phyloP scores from a whole-genome alignment of 2,888 invertebrate genomes.

The Tribolium freemani region DNA sequence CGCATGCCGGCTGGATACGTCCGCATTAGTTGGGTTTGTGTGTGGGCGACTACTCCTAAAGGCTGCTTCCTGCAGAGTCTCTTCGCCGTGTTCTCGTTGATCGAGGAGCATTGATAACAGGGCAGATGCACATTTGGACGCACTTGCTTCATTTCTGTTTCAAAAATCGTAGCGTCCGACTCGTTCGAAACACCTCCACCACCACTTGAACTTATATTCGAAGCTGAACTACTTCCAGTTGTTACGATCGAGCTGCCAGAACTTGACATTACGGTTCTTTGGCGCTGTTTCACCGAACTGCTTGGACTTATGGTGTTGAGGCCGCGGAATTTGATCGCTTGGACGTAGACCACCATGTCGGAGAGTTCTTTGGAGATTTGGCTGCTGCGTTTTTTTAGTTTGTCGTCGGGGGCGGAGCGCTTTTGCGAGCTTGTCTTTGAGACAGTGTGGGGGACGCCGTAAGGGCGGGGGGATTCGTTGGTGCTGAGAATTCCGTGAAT shows the following conservation, averaged over 20 bases:
- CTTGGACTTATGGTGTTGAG: constrained; percentile 78
- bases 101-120: constrained; percentile 91
- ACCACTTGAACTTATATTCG: constrained; percentile 67
- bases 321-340: constrained; percentile 95
- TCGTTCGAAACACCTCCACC: constrained; percentile 63
- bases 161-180: constrained; percentile 62
- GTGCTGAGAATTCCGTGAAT: constrained; percentile 62
- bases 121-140: constrained; percentile 73
- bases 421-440: constrained; percentile 67
- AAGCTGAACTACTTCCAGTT: constrained; percentile 66
- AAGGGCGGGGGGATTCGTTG: constrained; percentile 65
- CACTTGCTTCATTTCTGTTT: constrained; percentile 64
- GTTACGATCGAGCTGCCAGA: constrained; percentile 67
- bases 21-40: constrained; percentile 90
- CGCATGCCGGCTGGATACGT: constrained; percentile 95
- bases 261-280: constrained; percentile 64
- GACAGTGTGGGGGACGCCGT: constrained; percentile 62
- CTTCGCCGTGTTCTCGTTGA: constrained; percentile 93
- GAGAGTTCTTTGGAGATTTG: constrained; percentile 94
- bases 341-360: constrained; percentile 93
- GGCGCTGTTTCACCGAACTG: constrained; percentile 73
- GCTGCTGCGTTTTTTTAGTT: constrained; percentile 80
- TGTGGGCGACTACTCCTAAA: constrained; percentile 83
- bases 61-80: constrained; percentile 93
- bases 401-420: constrained; percentile 65